Evolutionary conservation across 30 jellyfish, hydroid and myxozoan genomes (phyloP), one percentile per base, ranked within the genome.

Genomic region (Catostylus mosaicus): DNA sequence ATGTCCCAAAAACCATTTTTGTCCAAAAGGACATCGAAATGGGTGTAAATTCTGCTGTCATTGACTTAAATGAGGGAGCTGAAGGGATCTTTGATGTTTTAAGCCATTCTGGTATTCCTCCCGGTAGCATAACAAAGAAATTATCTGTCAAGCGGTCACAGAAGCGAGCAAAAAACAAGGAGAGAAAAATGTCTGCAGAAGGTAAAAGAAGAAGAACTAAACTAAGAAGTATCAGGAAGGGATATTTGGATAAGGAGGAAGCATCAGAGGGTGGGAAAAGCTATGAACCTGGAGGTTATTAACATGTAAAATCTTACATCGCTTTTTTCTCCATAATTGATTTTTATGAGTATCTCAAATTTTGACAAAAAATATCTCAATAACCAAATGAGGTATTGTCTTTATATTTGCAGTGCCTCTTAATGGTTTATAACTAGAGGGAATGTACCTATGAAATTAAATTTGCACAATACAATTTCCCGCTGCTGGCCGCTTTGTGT

Each of bases 1-100:
- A 33, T 67, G 80, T 27, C 80, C 70, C 19, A 30, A 18, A 43
- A 71, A 71, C 40, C 11, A n/a, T 37, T 71, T 71, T 47, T 29
- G 30, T 32, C 38, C 30, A 71, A 40, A 1, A 71, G 70, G 11
- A 23, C 20, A 19, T 36, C 24, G 83, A 77, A 77, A 77, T 77
- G 45, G 77, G 8, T 22, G 80, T 62, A 29, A 46, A 77, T 62
- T 56, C 88, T 48, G 87, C 88, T 23, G 82, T 57, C 26, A 26
- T 77, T 34, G 66, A 77, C 20, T 77, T 48, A 30, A 75, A 77
- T 59, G 86, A 77, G 26, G 88, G 87, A 20, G 43, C 83, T 23
- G 12, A 11, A n/a, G 88, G 88, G 56, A 67, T 77, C 56, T 51
- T 16, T 30, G 60, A 19, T 24, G 88, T 59, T 16, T 29, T 64